Base-by-base conservation (phyloP, 2,888 invertebrate genomes). In the Halictus ligatus region DNA sequence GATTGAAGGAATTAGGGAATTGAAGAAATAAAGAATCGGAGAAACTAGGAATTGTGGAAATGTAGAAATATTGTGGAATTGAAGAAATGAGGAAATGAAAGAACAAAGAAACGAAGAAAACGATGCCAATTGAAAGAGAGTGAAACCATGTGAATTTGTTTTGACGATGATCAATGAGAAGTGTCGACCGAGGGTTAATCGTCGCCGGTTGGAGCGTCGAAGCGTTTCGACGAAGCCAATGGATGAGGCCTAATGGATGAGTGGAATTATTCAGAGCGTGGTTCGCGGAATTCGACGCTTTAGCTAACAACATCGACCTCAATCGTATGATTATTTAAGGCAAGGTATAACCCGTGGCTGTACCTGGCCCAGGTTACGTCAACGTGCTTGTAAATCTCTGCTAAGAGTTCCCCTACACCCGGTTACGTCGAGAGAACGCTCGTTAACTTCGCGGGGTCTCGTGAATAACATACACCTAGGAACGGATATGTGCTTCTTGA, bases 251-350 rank as follows among this genome's bases (percentile, higher is more conserved):
- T 81, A 86, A 85, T 77, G 85, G 79, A 81, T n/a, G 43, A 48
- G 15, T 35, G 46, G 85, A 85, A 86, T 86, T 81, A 86, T 86
- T 86, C 76, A 85, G 71, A 10, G 48, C 25, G 67, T 60, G 18
- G 79, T 74, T 85, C 60, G 25, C 43, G 84, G 60, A 67, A 81
- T 79, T 79, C 81, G 46, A 40, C 69, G 79, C 29, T 76, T 79
- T 64, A 40, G 69, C 74, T 48, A 67, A 29, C 71, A 75, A 75
- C 77, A 58, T 80, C 74, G 79, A 80, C 74, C 81, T 71, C 78
- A 21, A 85, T 75, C 25, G 74, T 50, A 80, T 80, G 85, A 85
- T 80, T 87, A 85, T 78, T 80, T 80, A 75, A 82, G 82, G 46
- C 40, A 21, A 43, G 80, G 77, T 75, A 75, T 54, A 54, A 18